Base-by-base conservation (phyloP, 1,140 invertebrate species). In the Lysiphlebus fabarum region DNA sequence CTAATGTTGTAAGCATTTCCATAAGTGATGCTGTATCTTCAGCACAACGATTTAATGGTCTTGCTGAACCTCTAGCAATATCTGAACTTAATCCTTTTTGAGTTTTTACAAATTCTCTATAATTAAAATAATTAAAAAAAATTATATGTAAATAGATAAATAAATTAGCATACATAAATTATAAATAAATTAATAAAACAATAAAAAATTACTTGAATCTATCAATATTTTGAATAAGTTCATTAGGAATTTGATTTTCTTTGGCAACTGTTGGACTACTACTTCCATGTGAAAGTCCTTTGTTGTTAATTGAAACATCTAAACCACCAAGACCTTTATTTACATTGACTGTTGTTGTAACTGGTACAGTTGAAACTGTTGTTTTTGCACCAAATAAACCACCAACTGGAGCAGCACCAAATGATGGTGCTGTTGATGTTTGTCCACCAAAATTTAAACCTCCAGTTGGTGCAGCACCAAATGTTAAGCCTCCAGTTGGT, bases 81-180 rank as follows among this genome's bases (percentile, higher is more conserved):
- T 93, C 90, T 1, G 92, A 92, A 63, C 89, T 88, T 7, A 90
- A 78, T 0, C 82, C 80, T 75, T 94, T 95, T 71, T 93, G 90
- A 54, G 87, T 85, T 79, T 93, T 92, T 0, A 93, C 88, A 78
- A 88, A 88, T 56, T 86, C 86, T 67, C 93, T 94, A 38, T 11
- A 45, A 56, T 26, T 62, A 82, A n/a, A n/a, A 84, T 33, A 79
- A 70, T 44, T 54, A 41, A 51, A 59, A 85, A 82, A 49, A 85
- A 80, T 14, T 70, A 70, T 65, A 70, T 68, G 47, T 53, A 38
- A 33, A 55, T 49, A 51, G 40, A n/a, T 43, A 10, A 54, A 56
- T 45, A 33, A 43, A 33, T 53, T 8, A 40, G n/a, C n/a, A n/a
- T n/a, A n/a, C n/a, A 59, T 53, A 37, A 10, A 36, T 17, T 42